These are phyloP conservation scores for Ceratitis capitata DNA, from an alignment of 1,140 invertebrate species.

Conservation along the genomic window DNA sequence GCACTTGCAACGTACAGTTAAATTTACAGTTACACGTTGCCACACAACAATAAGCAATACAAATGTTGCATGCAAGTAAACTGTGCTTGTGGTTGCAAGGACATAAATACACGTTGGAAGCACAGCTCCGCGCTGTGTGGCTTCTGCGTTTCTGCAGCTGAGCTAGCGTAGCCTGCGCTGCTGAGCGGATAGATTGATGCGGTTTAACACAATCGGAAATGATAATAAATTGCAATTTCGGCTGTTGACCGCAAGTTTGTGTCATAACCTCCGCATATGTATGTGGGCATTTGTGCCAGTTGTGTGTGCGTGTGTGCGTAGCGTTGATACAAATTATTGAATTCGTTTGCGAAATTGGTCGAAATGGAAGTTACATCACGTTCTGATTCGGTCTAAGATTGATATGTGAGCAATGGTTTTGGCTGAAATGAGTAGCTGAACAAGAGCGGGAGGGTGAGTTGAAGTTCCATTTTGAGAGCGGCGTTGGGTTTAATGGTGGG, in stretches of 20 bases:
- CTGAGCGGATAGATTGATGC: not conserved
- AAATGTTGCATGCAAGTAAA: conserved; percentile 32
- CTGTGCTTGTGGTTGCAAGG: not conserved
- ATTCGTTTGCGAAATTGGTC: not conserved
- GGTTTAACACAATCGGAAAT: conserved; percentile 15
- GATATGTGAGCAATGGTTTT: too few relatives aligned
- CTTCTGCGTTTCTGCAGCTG: not conserved
- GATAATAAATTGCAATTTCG: conserved; percentile 25
- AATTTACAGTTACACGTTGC: not conserved
- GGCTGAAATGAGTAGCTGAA: too few relatives aligned
- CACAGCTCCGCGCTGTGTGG: too few relatives aligned
- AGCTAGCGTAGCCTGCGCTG: not conserved
- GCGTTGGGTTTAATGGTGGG: too few relatives aligned
- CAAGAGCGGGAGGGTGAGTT: too few relatives aligned
- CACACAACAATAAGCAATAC: conserved; percentile 9
- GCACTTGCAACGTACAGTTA: not conserved
- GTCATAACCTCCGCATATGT: not conserved
- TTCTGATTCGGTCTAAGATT: too few relatives aligned
- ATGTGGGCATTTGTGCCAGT: too few relatives aligned
- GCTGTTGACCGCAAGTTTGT: not conserved
- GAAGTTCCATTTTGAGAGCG: too few relatives aligned
- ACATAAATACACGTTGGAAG: not conserved
- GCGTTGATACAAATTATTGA: too few relatives aligned
- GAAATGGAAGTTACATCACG: too few relatives aligned
- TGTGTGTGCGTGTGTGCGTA: too few relatives aligned